These are phyloP conservation scores for Oligia latruncula DNA, from an alignment of 2,888 invertebrate genomes.

Conservation along the genomic window DNA sequence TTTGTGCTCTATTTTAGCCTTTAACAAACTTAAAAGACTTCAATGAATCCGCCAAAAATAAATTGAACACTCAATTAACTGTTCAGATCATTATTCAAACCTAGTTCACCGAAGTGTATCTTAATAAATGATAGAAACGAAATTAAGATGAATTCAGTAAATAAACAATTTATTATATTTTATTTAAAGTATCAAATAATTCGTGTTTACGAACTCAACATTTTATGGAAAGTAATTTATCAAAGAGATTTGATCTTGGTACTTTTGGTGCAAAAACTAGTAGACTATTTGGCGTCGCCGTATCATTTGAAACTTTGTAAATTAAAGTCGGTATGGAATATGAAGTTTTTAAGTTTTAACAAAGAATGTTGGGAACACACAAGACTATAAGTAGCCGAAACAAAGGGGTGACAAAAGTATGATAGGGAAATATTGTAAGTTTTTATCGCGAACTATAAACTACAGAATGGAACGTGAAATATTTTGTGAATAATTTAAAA, in stretches of 20 bases:
- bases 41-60: conserved; percentile 37
- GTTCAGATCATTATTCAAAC: conserved; percentile 54
- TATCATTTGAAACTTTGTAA: conserved; percentile 52
- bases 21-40: conserved; percentile 11
- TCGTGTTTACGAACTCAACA: conserved; percentile 40
- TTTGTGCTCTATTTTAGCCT: background rate
- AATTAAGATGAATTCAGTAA: conserved; percentile 58
- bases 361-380: conserved; percentile 48
- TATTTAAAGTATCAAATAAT: conserved; percentile 25
- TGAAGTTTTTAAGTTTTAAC: conserved; percentile 48
- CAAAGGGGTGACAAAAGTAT: conserved; percentile 32
- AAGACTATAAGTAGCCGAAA: conserved; percentile 26
- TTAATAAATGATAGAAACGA: conserved; percentile 67
- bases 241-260: conserved; percentile 46
- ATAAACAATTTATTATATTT: conserved; percentile 39
- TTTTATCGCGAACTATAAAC: conserved; percentile 5
- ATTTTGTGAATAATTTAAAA: conserved; percentile 34
- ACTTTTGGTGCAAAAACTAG: conserved; percentile 47
- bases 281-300: conserved; percentile 50
- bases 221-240: conserved; percentile 58
- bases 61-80: conserved; percentile 52
- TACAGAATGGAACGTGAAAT: background rate
- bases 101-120: conserved; percentile 52
- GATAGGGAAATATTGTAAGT: conserved; percentile 41
- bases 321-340: conserved; percentile 48